A percentile compares a stretch with the other conserved stretches of the same genome.
These are phyloP conservation scores for Periophthalmus modestus DNA, from an alignment of 2,113 vertebrate species.

Conservation along the genomic window DNA sequence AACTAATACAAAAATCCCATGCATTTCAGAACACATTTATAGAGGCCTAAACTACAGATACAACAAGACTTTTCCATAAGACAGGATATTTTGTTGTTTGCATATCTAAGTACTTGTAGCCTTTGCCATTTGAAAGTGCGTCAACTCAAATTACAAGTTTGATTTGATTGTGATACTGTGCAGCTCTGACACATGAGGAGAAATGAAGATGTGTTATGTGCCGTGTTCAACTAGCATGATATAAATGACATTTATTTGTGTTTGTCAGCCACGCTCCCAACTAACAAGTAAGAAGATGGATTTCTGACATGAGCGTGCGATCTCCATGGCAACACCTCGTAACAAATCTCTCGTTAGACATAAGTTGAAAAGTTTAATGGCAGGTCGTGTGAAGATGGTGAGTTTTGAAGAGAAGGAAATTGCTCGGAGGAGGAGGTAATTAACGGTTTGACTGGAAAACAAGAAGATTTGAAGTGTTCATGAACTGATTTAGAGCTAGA, in stretches of 20 bases:
- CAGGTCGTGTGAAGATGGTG: slow-evolving; percentile 1
- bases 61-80: no score
- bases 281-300: background rate
- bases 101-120: no score
- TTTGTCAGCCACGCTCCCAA: slow-evolving; percentile 20
- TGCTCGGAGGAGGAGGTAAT: background rate
- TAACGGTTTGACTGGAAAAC: background rate
- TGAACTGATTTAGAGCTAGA: background rate
- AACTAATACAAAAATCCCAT: no score
- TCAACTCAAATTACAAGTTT: no score
- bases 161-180: no score
- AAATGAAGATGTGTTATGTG: slow-evolving; percentile 1
- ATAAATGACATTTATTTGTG: slow-evolving; percentile 10
- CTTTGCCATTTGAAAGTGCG: no score
- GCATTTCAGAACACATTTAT: no score
- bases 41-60: no score
- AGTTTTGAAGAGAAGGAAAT: slow-evolving; percentile 14
- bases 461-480: background rate
- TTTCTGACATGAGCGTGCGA: background rate
- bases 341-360: slow-evolving; percentile 6
- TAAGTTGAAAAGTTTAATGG: background rate
- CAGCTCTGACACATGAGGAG: background rate
- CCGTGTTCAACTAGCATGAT: background rate
- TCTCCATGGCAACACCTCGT: slow-evolving; percentile 4
- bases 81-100: no score